Conservation (phyloP, 37 sponge, comb jelly and placozoan species). For the Sycon ciliatum region DNA sequence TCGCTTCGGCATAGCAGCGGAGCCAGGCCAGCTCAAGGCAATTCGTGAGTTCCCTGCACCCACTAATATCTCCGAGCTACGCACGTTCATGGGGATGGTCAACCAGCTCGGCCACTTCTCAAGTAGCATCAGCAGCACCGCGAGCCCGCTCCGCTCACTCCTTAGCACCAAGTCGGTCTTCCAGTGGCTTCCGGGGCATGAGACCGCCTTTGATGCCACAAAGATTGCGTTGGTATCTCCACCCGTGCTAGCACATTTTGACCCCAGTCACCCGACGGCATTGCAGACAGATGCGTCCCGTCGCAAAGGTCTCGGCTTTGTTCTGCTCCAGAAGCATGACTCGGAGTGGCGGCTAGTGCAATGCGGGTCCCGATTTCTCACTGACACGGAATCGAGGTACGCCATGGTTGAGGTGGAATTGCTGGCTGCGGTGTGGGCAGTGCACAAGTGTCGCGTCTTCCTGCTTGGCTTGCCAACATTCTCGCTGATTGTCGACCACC, state of each 20-base stretch:
- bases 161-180: too few relatives aligned
- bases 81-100: slow-evolving; percentile 31
- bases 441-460: slow-evolving; percentile 26
- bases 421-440: slow-evolving; percentile 34
- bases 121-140: background rate
- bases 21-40: too few relatives aligned
- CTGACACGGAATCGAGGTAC: slow-evolving; percentile 27
- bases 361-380: slow-evolving; percentile 30
- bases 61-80: slow-evolving; percentile 28
- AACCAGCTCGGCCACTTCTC: slow-evolving; percentile 48
- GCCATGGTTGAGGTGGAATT: slow-evolving; percentile 39
- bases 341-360: slow-evolving; percentile 21
- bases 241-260: slow-evolving; percentile 31
- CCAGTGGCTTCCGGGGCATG: too few relatives aligned
- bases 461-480: slow-evolving; percentile 25
- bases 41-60: slow-evolving; percentile 45
- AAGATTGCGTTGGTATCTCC: too few relatives aligned
- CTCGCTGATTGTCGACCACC: slow-evolving; percentile 33
- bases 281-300: slow-evolving; percentile 42
- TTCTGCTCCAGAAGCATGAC: too few relatives aligned
- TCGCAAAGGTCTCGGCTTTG: too few relatives aligned
- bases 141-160: slow-evolving; percentile 15
- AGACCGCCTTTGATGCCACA: too few relatives aligned
- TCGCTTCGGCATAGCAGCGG: too few relatives aligned
- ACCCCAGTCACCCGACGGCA: slow-evolving; percentile 25